These are phyloP conservation scores for Podarcis raffonei DNA, from an alignment of 2,113 vertebrate genomes.

Conservation along the genomic window DNA sequence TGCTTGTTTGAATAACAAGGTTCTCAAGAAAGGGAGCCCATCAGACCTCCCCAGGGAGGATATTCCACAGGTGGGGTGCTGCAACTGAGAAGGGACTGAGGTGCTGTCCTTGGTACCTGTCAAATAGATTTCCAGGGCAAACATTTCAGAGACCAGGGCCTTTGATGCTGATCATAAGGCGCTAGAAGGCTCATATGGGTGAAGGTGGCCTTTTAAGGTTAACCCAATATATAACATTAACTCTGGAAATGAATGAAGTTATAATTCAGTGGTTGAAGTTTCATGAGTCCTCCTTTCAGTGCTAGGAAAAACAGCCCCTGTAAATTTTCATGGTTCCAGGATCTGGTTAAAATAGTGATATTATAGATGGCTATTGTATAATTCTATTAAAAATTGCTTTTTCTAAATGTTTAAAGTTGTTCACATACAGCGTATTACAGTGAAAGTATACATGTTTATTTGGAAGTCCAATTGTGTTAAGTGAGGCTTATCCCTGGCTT, in stretches of 20 bases:
- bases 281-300: not conserved
- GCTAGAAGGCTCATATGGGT: not conserved
- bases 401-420: not conserved
- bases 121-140: not conserved
- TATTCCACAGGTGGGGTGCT: not conserved
- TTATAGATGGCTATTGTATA: not conserved
- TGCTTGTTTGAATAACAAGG: not conserved
- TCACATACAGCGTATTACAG: not conserved
- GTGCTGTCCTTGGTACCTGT: not conserved
- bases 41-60: not conserved
- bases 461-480: too few species aligned
- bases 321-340: not conserved
- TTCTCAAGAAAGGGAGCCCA: not conserved
- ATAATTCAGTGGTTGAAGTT: not conserved
- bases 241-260: not conserved
- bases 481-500: too few species aligned
- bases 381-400: not conserved
- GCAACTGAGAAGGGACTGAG: not conserved
- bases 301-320: not conserved
- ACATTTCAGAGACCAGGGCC: not conserved
- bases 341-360: not conserved
- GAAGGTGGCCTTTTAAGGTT: too few species aligned
- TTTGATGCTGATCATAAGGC: not conserved
- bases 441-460: not conserved
- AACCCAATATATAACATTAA: not conserved